Evolutionary conservation across 1,140 invertebrate species (phyloP), one percentile per base, ranked within the genome.

Genomic region (Tigriopus japonicus): DNA sequence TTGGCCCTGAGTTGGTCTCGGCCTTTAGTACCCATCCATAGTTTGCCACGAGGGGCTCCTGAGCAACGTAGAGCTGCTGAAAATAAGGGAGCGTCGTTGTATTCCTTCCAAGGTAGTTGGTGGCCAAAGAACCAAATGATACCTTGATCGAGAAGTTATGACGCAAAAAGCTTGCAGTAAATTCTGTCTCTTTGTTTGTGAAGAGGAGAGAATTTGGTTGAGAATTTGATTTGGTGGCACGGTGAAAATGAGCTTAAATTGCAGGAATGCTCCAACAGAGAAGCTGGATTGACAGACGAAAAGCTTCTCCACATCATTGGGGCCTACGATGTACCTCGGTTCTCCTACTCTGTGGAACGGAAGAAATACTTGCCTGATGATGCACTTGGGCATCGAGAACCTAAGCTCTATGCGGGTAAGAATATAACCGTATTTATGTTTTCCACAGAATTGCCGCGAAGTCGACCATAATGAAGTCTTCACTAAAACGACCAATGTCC

Each of bases 301-400:
- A 23, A 58, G 35, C 13, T 42, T 5, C 42, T 58, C 42, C 35
- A 40, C 41, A 43, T 58, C 5, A 58, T 58, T 15, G 40, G 41
- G 7, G 55, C 55, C 13, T 58, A 41, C 42, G 21, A 40, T 15
- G 55, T 58, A 3, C 55, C 55, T 13, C 13, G 28, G 15, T 42
- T 58, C 55, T 17, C 13, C 42, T 58, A 58, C 15, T 58, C 55
- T 12, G 23, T 28, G 15, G 55, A 58, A 14, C 24, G 55, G 28
- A 58, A 58, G 55, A 58, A 58, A 15, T 58, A 41, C 55, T 15
- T 58, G 23, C 55, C 55, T 41, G 23, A 19, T 40, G 24, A 6
- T 58, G 1, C 35, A 21, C 23, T 28, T 2, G 24, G 52, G 14
- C 24, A 5, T 6, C 52, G 5, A 3, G 24, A 19, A n/a, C 15